Evolutionary conservation across 2,888 invertebrate species (phyloP), one percentile per base, ranked within the genome.

Genomic region (Electrophaes corylata): DNA sequence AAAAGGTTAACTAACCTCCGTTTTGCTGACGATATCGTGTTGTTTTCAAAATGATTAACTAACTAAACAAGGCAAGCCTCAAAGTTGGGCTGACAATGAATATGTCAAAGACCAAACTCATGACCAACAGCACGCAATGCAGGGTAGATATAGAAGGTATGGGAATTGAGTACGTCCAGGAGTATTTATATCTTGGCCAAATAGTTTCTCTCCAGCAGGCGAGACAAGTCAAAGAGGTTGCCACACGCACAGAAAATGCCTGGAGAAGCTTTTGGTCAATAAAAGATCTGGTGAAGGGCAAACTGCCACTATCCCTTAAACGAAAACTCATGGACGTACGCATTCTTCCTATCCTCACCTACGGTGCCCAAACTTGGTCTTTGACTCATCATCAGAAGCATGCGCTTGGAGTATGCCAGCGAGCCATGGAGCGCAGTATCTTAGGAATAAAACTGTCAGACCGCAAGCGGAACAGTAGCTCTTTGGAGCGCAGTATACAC

Each of bases 1-100:
- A 10, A 4, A 1, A 44, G 16, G 29, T 26, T 44, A 10, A 44
- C 44, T 2, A 44, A 44, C 16, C 44, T 44, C 16, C 44, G 44
- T 12, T 45, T 45, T 19, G 45, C 43, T 1, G 43, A 43, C 14
- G 43, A 43, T 5, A 26, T 43, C 6, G 43, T 43, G 6, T 8
- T 43, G 1, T 26, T 43, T 29, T 29, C 29, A 10, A 29, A 29
- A 29, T 29, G 29, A 3, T 29, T 10, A 3, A 29, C 6, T 8
- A 29, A 10, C 29, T 29, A 1, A 29, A 11, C 29, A 29, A 3
- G 12, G 26, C 26, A 43, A 43, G 43, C 26, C 26, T 26, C 5
- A 26, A 43, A 4, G 10, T 43, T 8, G 23, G 43, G 26, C 14
- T n/a, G n/a, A n/a, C n/a, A n/a, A n/a, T n/a, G n/a, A n/a, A n/a